Evolutionary conservation across 2,113 vertebrate genomes (phyloP), one percentile per base, ranked within the genome.

Genomic region (Hemicordylus capensis): DNA sequence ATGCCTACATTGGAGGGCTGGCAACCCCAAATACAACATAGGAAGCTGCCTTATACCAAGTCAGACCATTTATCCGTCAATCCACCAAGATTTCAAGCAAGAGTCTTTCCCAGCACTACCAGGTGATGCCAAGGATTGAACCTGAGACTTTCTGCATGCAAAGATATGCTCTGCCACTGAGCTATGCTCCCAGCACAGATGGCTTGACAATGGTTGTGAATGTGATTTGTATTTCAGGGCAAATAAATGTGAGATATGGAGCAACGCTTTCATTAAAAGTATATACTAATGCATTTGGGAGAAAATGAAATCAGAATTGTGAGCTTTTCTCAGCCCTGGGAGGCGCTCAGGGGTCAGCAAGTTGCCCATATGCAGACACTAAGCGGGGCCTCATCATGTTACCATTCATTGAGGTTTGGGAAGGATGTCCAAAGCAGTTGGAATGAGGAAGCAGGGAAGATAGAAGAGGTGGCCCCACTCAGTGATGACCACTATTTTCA

Each of bases 321-420:
- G 51, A n/a, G 28, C 72, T n/a, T 51, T n/a, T 39, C 37, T 6
- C 76, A 44, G 24, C 63, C 28, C 26, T 48, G 56, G 70, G 12
- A 0, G 17, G 54, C n/a, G 5, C 19, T 0, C 0, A 1, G 34
- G 28, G 31, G 44, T 34, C 54, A 59, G 34, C 22, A 59, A 58
- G 75, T 77, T 77, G 34, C 14, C 75, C 34, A 74, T 44, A 24
- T 48, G 59, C 28, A 1, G 2, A 80, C 44, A 20, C 19, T 6
- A 63, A 46, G 61, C 42, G 61, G 48, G 61, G 61, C 77, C 77
- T 56, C 66, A 70, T 48, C 66, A 70, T 58, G 80, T 56, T 11
- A n/a, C 34, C 48, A 44, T 54, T 14, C 15, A 66, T 19, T 34
- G 31, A 51, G 66, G 48, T 81, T 70, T 39, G 24, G 51, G 64